phyloP scores from a whole-genome alignment of 1,140 invertebrate species.

The Apis florea region DNA sequence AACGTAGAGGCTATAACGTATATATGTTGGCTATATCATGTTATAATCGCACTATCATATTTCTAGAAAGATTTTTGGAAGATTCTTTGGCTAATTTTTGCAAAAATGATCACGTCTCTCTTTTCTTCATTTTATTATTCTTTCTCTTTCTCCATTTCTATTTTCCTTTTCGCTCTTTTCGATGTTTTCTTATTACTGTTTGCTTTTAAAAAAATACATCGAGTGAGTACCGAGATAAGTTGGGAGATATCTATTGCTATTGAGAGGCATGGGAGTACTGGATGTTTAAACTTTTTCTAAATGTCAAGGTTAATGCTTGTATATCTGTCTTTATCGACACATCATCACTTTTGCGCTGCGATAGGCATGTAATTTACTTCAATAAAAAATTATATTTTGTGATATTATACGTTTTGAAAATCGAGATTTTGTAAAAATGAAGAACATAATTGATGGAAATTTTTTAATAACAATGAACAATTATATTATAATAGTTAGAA shows the following conservation, averaged over 20 bases:
- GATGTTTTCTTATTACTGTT: not conserved
- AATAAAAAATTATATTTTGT: not conserved
- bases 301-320: slow-evolving; percentile 32
- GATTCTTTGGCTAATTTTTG: not conserved
- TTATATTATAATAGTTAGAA: not conserved
- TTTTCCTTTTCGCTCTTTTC: not conserved
- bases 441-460: too few relatives aligned
- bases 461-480: too few relatives aligned
- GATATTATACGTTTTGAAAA: not conserved
- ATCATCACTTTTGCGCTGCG: not conserved
- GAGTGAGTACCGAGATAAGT: slow-evolving; percentile 47
- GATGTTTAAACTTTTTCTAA: slow-evolving; percentile 44
- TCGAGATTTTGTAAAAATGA: not conserved
- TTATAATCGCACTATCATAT: slow-evolving; percentile 33
- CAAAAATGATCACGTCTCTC: not conserved
- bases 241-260: slow-evolving; percentile 1
- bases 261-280: slow-evolving; percentile 22
- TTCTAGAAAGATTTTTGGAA: not conserved
- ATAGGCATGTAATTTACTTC: not conserved
- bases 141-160: not conserved
- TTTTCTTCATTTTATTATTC: not conserved
- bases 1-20: slow-evolving; percentile 1
- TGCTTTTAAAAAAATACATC: slow-evolving; percentile 25
- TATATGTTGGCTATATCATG: slow-evolving; percentile 36
- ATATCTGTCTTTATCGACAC: slow-evolving; percentile 28